Percentiles rank a stretch among this genome's conserved stretches.
Conservation (phyloP, 2,888 invertebrate genomes). For the Acronicta leporina region DNA sequence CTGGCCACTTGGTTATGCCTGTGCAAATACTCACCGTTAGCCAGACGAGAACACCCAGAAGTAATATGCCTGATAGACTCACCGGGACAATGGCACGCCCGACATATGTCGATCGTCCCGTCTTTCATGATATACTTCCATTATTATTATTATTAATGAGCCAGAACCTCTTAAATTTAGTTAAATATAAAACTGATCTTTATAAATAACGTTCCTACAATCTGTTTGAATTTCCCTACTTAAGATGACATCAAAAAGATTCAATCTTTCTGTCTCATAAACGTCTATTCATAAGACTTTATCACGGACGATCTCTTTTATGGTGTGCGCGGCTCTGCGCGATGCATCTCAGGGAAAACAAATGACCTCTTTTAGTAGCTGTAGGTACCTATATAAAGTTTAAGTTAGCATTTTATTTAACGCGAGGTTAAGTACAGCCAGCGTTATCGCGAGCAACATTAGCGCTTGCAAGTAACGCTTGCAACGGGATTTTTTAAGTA, state of each 20-base stretch:
- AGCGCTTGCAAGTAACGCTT: not conserved
- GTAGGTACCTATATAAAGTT: not conserved
- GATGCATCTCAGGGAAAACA: constrained; percentile 24
- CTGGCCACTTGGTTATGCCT: too few species aligned
- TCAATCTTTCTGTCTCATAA: constrained; percentile 44
- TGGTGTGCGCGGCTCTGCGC: constrained; percentile 11
- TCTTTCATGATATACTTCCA: too few species aligned
- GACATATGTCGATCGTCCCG: too few species aligned
- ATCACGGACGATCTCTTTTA: constrained; percentile 35
- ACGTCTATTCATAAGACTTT: constrained; percentile 37
- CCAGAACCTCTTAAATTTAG: too few species aligned
- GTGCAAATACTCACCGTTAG: too few species aligned
- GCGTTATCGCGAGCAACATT: not conserved
- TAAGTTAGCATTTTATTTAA: constrained; percentile 11
- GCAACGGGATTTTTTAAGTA: not conserved
- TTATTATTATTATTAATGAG: too few species aligned
- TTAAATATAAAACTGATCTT: constrained; percentile 1
- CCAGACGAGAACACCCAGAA: too few species aligned
- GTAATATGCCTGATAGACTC: too few species aligned
- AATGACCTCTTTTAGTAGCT: constrained; percentile 7
- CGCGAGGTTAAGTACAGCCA: not conserved
- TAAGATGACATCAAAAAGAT: constrained; percentile 45
- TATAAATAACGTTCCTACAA: constrained; percentile 15
- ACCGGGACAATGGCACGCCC: too few species aligned
- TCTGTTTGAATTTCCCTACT: constrained; percentile 30